Conservation (phyloP, 2,797 vertebrate genomes). For the Carapus acus region DNA sequence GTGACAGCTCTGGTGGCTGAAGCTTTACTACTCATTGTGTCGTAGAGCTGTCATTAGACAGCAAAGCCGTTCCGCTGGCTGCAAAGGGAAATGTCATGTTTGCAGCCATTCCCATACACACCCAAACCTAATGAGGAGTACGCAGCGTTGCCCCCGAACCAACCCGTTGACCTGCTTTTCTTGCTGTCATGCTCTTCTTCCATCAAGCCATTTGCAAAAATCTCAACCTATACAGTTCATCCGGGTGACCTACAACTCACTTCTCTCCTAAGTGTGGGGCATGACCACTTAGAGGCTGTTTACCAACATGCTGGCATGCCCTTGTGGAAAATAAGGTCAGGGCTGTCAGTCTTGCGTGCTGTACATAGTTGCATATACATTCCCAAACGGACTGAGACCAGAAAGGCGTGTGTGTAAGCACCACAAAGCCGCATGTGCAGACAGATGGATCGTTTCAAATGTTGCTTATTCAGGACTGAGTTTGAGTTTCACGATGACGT, state of each 20-base stretch:
- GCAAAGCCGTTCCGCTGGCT: slow-evolving; percentile 53
- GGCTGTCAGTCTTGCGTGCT: slow-evolving; percentile 37
- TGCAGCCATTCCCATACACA: slow-evolving; percentile 73
- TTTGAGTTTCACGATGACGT: slow-evolving; percentile 6
- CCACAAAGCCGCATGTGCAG: slow-evolving; percentile 5
- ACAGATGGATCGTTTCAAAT: slow-evolving; percentile 9
- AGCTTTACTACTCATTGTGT: slow-evolving; percentile 69
- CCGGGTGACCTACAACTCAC: slow-evolving; percentile 3
- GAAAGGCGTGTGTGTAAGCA: slow-evolving; percentile 11
- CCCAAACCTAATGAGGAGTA: slow-evolving; percentile 67
- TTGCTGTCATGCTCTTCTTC: slow-evolving; percentile 24
- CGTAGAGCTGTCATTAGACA: slow-evolving; percentile 74
- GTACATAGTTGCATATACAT: slow-evolving; percentile 26
- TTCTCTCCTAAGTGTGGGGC: slow-evolving; percentile 19
- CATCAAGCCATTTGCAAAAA: slow-evolving; percentile 7
- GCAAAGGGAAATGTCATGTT: slow-evolving; percentile 71
- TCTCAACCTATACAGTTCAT: slow-evolving; percentile 15
- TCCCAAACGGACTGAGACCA: slow-evolving; percentile 14
- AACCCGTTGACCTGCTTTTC: slow-evolving; percentile 21
- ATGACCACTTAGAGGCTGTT: slow-evolving; percentile 26
- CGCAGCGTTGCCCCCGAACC: slow-evolving; percentile 33
- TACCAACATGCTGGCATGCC: slow-evolving; percentile 48
- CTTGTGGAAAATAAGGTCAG: slow-evolving; percentile 51
- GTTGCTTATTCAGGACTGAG: slow-evolving; percentile 8
- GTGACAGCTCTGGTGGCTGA: slow-evolving; percentile 57